These are phyloP conservation scores for Albula glossodonta DNA, from an alignment of 2,113 vertebrate genomes.

Conservation along the genomic window DNA sequence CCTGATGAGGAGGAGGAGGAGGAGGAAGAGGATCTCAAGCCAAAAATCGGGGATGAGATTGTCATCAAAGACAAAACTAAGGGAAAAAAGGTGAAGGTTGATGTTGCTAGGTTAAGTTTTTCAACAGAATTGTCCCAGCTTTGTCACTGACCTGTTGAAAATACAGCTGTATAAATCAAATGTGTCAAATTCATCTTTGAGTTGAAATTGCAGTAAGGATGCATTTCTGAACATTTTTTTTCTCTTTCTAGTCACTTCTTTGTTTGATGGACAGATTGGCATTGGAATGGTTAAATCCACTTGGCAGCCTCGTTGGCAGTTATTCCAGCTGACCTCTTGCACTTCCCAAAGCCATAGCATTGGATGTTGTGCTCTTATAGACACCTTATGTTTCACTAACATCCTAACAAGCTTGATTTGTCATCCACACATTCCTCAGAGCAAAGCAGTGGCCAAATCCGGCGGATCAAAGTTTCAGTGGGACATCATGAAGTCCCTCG, in stretches of 20 bases:
- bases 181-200: neutral
- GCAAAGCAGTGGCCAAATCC: slow-evolving; percentile 90
- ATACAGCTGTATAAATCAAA: neutral
- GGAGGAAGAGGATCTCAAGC: slow-evolving; percentile 74
- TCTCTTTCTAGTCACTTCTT: neutral
- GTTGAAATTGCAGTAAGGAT: neutral
- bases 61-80: slow-evolving; percentile 94
- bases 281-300: neutral
- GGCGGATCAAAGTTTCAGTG: slow-evolving; percentile 88
- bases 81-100: slow-evolving; percentile 84
- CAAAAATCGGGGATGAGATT: slow-evolving; percentile 73
- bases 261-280: neutral
- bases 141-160: neutral
- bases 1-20: slow-evolving; percentile 89
- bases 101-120: neutral
- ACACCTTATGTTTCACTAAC: neutral
- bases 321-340: neutral
- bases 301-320: neutral
- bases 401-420: neutral
- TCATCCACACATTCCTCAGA: slow-evolving; percentile 65
- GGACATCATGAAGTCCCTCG: slow-evolving; percentile 92
- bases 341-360: neutral
- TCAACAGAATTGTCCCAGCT: neutral
- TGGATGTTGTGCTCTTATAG: neutral
- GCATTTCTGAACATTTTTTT: neutral